Conservation (phyloP, 2,888 invertebrate species). For the Agrenia bidenticulata region DNA sequence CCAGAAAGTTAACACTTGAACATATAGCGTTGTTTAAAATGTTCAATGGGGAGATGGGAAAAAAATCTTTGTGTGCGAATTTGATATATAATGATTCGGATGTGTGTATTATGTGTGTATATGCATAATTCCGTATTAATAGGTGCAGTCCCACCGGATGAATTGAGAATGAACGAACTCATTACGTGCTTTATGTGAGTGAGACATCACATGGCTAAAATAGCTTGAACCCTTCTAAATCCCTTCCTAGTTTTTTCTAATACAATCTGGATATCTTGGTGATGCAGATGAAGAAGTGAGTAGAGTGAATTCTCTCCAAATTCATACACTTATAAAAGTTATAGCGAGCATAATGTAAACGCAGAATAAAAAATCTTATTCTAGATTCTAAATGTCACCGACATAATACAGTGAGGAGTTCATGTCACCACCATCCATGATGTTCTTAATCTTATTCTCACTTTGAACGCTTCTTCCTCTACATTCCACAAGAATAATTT, state of each 20-base stretch:
- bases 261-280: background rate
- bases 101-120: no score
- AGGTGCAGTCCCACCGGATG: background rate
- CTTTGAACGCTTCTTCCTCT: background rate
- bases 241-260: background rate
- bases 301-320: no score
- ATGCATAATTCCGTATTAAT: no score
- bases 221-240: conserved; percentile 6
- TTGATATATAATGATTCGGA: no score
- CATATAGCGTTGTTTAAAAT: no score
- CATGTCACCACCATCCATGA: background rate
- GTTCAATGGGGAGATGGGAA: no score
- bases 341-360: no score
- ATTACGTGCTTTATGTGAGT: background rate
- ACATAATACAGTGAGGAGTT: background rate
- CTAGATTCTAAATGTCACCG: conserved; percentile 6
- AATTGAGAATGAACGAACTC: conserved; percentile 15
- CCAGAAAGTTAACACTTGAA: no score
- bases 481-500: background rate
- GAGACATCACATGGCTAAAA: conserved; percentile 11
- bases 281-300: no score
- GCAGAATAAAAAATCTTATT: no score
- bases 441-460: background rate
- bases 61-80: no score
- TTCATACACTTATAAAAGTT: no score